A percentile compares a stretch with the other conserved stretches of the same genome.
phyloP scores from a whole-genome alignment of 2,797 vertebrate species.

The Crocodylus rhombifer region DNA sequence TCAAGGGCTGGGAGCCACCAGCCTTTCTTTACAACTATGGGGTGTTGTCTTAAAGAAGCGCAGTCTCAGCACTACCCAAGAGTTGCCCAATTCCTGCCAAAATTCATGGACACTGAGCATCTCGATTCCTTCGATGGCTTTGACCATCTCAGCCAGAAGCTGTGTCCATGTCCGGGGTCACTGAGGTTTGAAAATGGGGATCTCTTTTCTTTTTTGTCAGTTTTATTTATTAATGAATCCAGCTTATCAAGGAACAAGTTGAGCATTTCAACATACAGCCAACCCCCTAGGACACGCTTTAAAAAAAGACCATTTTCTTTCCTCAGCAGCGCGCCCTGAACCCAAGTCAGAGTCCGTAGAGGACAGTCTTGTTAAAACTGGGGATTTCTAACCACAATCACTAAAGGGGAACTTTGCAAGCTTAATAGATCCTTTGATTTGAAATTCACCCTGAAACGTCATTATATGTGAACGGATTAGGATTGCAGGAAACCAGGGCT shows the following conservation, averaged over 20 bases:
- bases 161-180: neutral
- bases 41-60: neutral
- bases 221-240: no score
- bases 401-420: neutral
- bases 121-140: neutral
- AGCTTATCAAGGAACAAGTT: no score
- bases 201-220: neutral
- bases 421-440: neutral
- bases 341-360: no score
- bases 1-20: no score
- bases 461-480: neutral
- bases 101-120: neutral
- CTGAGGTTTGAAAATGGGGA: neutral
- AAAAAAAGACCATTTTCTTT: no score
- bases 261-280: no score
- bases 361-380: fast-evolving
- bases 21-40: neutral
- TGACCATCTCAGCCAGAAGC: neutral
- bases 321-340: no score
- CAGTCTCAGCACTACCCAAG: neutral
- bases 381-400: neutral
- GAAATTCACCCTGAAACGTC: neutral
- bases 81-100: neutral
- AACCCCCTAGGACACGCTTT: no score
- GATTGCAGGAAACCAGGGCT: no score